Base-by-base conservation (phyloP, 2,797 vertebrate species). In the Furcifer pardalis region DNA sequence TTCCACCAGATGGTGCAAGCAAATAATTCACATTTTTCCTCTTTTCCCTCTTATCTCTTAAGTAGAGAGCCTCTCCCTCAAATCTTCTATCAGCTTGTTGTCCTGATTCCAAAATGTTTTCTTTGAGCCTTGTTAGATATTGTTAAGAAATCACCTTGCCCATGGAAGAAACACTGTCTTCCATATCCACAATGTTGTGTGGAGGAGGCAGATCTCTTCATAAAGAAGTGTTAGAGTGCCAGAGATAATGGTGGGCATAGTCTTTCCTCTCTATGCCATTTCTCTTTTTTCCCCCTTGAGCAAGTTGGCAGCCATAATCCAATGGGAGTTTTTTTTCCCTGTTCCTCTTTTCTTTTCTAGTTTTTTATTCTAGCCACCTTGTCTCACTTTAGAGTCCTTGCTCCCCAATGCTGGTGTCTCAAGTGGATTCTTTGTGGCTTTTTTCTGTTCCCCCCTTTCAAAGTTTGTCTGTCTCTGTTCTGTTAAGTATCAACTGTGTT, bases 1-100 rank as follows among this genome's bases (percentile, higher is more conserved):
- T 77, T 62, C 89, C 92, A 85, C 89, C 90, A 94, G 94, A 82
- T 92, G 91, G 91, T 90, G 89, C 90, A 93, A 91, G 86, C 65
- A 92, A 93, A 90, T 90, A 93, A 90, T 92, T 86, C 78, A 87
- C 82, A 27, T 86, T 52, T 77, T 71, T 79, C 78, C 37, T 44
- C 2, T 13, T 86, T 73, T 6, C 79, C 42, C 82, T 12, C 12
- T 68, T 68, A n/a, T n/a, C n/a, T 37, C 21, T 69, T 69, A 35
- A 37, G 13, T 2, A 77, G 30, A 27, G 56, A 84, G 19, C 76
- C 59, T 4, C 76, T 56, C 35, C 77, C 40, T 30, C 25, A 13
- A 65, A 87, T 5, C 30, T 46, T 5, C 32, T 63, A 35, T 59
- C 32, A 62, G 25, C 27, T 13, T 42, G 5, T 71, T 37, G 35